Evolutionary conservation across 2,888 invertebrate species (phyloP), one percentile per base, ranked within the genome.

Genomic region (Lasioglossum lativentre): DNA sequence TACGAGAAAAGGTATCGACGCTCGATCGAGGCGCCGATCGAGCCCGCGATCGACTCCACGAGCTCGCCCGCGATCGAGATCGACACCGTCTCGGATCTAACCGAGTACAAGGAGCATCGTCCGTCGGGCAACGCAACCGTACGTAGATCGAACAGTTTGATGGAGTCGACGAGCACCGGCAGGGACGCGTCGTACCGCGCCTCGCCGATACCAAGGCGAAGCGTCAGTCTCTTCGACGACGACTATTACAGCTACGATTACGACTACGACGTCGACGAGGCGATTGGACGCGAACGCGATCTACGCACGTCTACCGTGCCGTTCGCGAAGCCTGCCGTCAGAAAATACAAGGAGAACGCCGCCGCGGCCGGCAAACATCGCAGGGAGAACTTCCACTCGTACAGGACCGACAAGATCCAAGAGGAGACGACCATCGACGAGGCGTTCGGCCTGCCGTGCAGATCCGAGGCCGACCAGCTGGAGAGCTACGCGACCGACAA

Each of bases 221-320:
- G 93, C 82, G 93, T 94, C 56, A 93, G 94, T 47, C 88, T 94
- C 4, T 94, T 94, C 86, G 94, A 94, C 63, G 94, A 94, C 78
- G 90, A 93, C 68, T 38, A 30, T 10, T 14, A n/a, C 71, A 19
- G 10, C 40, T 70, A 78, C 1, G 70, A 40, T 19, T 45, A 30
- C 38, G 63, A 75, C 16, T 1, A 80, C 91, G 90, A 92, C 40
- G 92, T 91, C 73, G 74, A 75, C 34, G 75, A 76, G 47, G 12
- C 38, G 4, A 34, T 23, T 19, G 52, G 40, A n/a, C 19, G 30
- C 63, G 63, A 30, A 30, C 74, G 34, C 8, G 83, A 75, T 77
- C 91, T 12, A 16, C 23, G 16, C 30, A 8, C 27, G 47, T 56
- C 30, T 30, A 47, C 2, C 47, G n/a, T 23, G 19, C 12, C 90